These are phyloP conservation scores for Pardalotus punctatus DNA, from an alignment of 2,113 vertebrate genomes.

Conservation along the genomic window DNA sequence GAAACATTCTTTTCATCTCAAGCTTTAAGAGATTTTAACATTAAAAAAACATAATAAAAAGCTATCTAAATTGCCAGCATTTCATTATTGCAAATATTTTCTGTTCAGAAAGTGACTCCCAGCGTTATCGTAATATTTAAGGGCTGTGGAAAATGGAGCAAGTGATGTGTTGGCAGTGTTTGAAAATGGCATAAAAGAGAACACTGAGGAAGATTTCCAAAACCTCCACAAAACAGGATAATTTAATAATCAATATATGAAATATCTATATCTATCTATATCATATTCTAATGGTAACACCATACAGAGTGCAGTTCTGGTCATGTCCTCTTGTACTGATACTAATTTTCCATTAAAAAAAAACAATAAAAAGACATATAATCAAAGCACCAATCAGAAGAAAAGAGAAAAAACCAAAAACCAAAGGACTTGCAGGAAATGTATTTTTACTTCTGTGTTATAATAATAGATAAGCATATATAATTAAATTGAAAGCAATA, in stretches of 20 bases:
- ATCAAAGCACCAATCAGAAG: not conserved
- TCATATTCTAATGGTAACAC: not conserved
- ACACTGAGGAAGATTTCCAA: not conserved
- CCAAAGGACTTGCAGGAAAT: not conserved
- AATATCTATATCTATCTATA: not conserved
- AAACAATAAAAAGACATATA: not conserved
- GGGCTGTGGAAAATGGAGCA: not conserved
- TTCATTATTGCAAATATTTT: not conserved
- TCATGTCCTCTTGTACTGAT: not conserved
- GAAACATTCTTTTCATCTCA: not conserved
- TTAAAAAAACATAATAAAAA: not conserved
- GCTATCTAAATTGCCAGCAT: not conserved
- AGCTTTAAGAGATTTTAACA: not conserved
- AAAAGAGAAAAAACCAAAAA: too few relatives aligned
- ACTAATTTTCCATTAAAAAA: not conserved
- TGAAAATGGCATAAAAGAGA: not conserved
- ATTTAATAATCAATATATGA: not conserved
- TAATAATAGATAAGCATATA: not conserved
- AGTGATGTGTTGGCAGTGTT: not conserved
- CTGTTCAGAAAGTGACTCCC: not conserved
- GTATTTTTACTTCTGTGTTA: not conserved
- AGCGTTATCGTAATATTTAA: not conserved
- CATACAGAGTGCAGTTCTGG: not conserved
- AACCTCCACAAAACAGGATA: not conserved
- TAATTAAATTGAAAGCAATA: not conserved